Base-by-base conservation (phyloP, 2,797 vertebrate genomes). In the Molossus molossus region DNA sequence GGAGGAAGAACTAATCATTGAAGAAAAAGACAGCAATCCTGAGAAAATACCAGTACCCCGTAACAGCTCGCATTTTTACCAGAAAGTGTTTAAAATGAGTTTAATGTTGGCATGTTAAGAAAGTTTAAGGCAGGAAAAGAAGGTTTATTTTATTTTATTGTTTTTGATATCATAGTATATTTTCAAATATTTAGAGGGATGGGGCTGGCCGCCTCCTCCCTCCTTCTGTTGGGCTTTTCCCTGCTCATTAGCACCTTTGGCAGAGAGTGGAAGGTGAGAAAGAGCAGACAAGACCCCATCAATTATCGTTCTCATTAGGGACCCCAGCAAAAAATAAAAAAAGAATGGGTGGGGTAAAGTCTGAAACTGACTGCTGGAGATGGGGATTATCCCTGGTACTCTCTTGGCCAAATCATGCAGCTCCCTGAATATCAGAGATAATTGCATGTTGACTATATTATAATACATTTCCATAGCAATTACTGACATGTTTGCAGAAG, bases 201-300 rank as follows among this genome's bases (percentile, higher is more conserved):
- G 93, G 9, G 14, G 1, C 33, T 75, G 5, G 55, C 29, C 29
- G 40, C 27, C 11, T 33, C 76, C 67, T 90, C 21, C 13, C 25
- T 82, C 92, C 88, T 93, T 82, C 87, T 95, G 92, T 75, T 82
- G 79, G 94, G 75, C 85, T 85, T 80, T 97, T 93, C 77, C 33
- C 90, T 95, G 96, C 94, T 97, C 95, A 96, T 97, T 97, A 97
- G 62, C 95, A 91, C 95, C 92, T 97, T 94, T 65, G 65, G 15
- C 79, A 67, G 62, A 92, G 29, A 93, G 62, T 94, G 80, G 94
- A 90, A 60, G 88, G 75, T 83, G 79, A 88, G 73, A 33, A 89
- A 92, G 82, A 55, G 33, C 83, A 94, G 95, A 95, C 20, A 65
- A 45, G 55, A 97, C n/a, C 69, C 83, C 93, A 86, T 87, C 95